These are phyloP conservation scores for Acholoe squamosa DNA, from an alignment of 2,888 invertebrate species.

Conservation along the genomic window DNA sequence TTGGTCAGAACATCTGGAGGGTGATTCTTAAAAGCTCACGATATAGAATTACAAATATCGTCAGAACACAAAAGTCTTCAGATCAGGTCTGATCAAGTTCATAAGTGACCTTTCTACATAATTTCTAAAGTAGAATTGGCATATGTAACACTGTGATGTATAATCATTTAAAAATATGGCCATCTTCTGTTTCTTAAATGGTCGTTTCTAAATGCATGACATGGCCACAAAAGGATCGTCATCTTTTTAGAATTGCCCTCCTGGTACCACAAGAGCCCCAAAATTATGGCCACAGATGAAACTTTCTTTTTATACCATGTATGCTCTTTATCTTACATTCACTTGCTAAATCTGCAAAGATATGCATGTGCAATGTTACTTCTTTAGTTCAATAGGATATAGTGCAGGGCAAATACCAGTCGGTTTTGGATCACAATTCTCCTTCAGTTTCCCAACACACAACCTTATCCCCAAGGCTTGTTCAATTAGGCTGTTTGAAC, in stretches of 20 bases:
- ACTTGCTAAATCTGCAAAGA: not conserved
- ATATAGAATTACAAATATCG: too few relatives aligned
- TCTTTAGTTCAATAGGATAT: not conserved
- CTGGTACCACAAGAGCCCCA: slow-evolving; percentile 35
- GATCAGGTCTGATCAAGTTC: too few relatives aligned
- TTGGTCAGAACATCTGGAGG: slow-evolving; percentile 33
- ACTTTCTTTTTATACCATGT: not conserved
- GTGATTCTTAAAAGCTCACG: too few relatives aligned
- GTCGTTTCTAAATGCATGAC: too few relatives aligned
- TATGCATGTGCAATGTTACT: not conserved
- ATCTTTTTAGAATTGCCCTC: too few relatives aligned
- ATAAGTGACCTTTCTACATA: too few relatives aligned
- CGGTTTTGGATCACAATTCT: not conserved
- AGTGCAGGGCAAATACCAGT: not conserved
- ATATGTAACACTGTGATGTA: too few relatives aligned
- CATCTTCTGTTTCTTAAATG: too few relatives aligned
- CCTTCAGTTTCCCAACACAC: not conserved
- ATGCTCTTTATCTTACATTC: not conserved
- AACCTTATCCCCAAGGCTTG: slow-evolving; percentile 8
- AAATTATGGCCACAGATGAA: not conserved
- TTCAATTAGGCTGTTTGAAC: not conserved
- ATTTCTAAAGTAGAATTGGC: too few relatives aligned
- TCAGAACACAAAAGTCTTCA: too few relatives aligned
- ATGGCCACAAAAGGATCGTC: too few relatives aligned
- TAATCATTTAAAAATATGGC: too few relatives aligned